Percentiles rank a stretch among this genome's conserved stretches.
phyloP scores from a whole-genome alignment of 2,888 invertebrate genomes.

The Leptura quadrifasciata region DNA sequence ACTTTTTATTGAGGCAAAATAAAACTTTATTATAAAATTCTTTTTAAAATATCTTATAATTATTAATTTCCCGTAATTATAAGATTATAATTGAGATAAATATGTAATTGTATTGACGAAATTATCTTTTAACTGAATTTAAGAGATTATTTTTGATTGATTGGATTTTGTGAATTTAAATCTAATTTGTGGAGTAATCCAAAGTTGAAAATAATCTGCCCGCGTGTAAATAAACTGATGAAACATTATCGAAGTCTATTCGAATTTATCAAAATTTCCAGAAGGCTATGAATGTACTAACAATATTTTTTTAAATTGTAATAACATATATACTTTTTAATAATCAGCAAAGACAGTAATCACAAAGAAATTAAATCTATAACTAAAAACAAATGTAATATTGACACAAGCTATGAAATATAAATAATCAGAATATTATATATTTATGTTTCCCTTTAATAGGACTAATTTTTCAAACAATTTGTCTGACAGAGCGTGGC shows the following conservation, averaged over 20 bases:
- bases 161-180: constrained; percentile 40
- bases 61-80: constrained; percentile 38
- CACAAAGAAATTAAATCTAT: too few species aligned
- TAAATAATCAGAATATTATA: too few species aligned
- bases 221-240: constrained; percentile 26
- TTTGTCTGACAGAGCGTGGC: too few species aligned
- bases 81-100: constrained; percentile 23
- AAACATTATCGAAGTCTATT: background rate
- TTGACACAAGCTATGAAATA: too few species aligned
- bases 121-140: constrained; percentile 34
- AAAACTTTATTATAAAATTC: constrained; percentile 18
- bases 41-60: constrained; percentile 31
- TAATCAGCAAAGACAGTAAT: too few species aligned
- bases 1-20: background rate
- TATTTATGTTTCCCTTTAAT: too few species aligned
- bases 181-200: constrained; percentile 28
- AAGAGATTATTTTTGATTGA: constrained; percentile 36
- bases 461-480: too few species aligned
- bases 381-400: too few species aligned
- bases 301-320: too few species aligned
- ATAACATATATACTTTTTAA: too few species aligned
- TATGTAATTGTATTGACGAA: constrained; percentile 22
- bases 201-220: constrained; percentile 17
- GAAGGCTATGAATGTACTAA: too few species aligned
- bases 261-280: background rate